A percentile compares a stretch with the other conserved stretches of the same genome.
phyloP scores from a whole-genome alignment of 1,140 invertebrate genomes.

The Pseudomyrmex dendroicus region DNA sequence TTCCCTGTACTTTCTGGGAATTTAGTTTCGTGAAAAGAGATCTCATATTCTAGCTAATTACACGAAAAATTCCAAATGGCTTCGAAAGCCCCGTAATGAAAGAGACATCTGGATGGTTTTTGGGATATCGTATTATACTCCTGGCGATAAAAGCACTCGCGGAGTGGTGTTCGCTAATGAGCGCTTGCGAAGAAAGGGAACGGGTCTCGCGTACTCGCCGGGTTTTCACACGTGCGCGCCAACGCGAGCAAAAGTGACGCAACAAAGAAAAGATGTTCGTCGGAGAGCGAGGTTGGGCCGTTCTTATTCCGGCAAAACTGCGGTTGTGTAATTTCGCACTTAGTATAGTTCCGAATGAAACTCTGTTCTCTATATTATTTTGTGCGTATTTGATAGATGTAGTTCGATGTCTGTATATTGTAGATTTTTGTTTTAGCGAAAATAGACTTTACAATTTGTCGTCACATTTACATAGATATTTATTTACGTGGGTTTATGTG shows the following conservation, averaged over 20 bases:
- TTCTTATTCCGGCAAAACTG: constrained; percentile 39
- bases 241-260: constrained; percentile 61
- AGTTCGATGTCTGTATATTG: no score
- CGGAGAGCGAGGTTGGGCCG: constrained; percentile 22
- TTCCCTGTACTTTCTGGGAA: background rate
- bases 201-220: constrained; percentile 13
- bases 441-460: no score
- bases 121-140: background rate
- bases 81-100: background rate
- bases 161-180: constrained; percentile 36
- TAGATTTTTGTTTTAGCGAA: no score
- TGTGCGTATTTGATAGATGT: no score
- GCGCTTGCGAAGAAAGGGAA: constrained; percentile 47
- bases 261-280: constrained; percentile 52
- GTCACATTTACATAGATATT: no score
- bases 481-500: no score
- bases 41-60: background rate
- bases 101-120: background rate
- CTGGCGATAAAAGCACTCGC: constrained; percentile 35
- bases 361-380: background rate
- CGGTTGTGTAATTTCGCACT: background rate
- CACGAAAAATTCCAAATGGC: background rate
- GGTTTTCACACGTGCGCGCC: constrained; percentile 65
- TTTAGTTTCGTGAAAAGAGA: background rate
- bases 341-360: no score